Evolutionary conservation across 2,888 invertebrate genomes (phyloP).

Genomic region (Cybosia mesomella): DNA sequence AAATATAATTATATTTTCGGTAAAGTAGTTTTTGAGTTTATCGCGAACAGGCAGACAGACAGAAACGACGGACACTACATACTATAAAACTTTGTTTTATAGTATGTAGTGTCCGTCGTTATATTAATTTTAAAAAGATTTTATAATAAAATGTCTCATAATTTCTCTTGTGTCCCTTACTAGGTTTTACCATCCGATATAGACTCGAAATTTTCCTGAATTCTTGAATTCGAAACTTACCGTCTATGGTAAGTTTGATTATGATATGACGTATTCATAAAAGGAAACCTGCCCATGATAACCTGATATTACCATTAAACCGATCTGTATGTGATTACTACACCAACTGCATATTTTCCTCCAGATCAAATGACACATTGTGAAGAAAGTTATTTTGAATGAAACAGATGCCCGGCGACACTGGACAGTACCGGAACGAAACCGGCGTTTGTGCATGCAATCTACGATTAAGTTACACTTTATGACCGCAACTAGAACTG

Average conservation of each 20-base stretch:
- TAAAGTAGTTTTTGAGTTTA: too few species aligned
- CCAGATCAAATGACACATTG: constrained; percentile 48
- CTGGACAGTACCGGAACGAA: constrained; percentile 54
- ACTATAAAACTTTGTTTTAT: too few species aligned
- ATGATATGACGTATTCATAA: neutral
- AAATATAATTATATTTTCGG: too few species aligned
- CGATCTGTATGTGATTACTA: constrained; percentile 14
- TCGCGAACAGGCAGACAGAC: too few species aligned
- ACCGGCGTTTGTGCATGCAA: constrained; percentile 32
- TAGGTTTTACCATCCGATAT: too few species aligned
- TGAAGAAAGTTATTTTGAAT: constrained; percentile 60
- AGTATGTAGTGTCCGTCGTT: too few species aligned
- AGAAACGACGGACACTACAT: too few species aligned
- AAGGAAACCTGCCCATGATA: constrained; percentile 1
- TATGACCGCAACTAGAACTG: constrained; percentile 51
- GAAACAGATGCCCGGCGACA: constrained; percentile 48
- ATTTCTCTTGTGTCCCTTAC: too few species aligned
- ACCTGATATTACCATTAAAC: neutral
- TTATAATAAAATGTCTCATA: too few species aligned
- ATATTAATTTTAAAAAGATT: too few species aligned
- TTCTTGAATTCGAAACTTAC: neutral
- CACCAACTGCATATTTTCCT: constrained; percentile 36
- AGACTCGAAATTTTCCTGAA: neutral
- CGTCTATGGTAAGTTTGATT: too few species aligned
- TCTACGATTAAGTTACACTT: constrained; percentile 51